Percentiles rank a stretch among this genome's conserved stretches.
Conservation (phyloP, 2,888 invertebrate genomes). For the Cephalotes varians region DNA sequence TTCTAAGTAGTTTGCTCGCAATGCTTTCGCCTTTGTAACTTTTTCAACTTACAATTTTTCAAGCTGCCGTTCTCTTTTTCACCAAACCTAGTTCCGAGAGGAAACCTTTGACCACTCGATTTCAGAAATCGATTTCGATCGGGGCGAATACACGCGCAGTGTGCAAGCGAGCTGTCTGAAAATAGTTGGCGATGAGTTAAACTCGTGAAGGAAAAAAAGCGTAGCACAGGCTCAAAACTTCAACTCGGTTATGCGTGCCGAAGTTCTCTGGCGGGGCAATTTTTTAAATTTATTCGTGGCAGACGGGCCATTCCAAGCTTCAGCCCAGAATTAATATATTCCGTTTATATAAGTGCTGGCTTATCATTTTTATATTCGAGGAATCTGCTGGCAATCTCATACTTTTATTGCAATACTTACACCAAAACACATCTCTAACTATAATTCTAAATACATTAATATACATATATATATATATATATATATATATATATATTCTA, state of each 20-base stretch:
- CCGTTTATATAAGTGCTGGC: constrained; percentile 60
- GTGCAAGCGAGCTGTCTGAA: constrained; percentile 33
- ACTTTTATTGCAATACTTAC: background rate
- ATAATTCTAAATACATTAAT: background rate
- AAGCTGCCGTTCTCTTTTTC: constrained; percentile 29
- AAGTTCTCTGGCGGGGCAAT: constrained; percentile 64
- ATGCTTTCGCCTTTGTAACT: constrained; percentile 22
- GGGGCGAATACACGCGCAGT: background rate
- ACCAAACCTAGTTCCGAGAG: background rate
- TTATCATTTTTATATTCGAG: background rate
- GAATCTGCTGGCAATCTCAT: background rate
- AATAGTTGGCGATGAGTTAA: constrained; percentile 49
- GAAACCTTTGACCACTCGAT: constrained; percentile 40
- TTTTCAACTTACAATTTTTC: constrained; percentile 27
- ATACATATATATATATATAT: too few species aligned
- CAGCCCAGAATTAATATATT: constrained; percentile 72
- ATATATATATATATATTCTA: too few species aligned
- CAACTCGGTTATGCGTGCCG: constrained; percentile 34
- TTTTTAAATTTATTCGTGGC: constrained; percentile 71
- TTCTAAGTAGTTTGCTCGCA: constrained; percentile 34
- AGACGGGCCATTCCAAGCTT: constrained; percentile 39
- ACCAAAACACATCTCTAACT: background rate
- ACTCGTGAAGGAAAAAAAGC: constrained; percentile 29
- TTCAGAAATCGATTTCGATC: constrained; percentile 43
- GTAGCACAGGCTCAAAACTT: constrained; percentile 10